phyloP scores from a whole-genome alignment of 2,888 invertebrate genomes.

The Hypena proboscidalis region DNA sequence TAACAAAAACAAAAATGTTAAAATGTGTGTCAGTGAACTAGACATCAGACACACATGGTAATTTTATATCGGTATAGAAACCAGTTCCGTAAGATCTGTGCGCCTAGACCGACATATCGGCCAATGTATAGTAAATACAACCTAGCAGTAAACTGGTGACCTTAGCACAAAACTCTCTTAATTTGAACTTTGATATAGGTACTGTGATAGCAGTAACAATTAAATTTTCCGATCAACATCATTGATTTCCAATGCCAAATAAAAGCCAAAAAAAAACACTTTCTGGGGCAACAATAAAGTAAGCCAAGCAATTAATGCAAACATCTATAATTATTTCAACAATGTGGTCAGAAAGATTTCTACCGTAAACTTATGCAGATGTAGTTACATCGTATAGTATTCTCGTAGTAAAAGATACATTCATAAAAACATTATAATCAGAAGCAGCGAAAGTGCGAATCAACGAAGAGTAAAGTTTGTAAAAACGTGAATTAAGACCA shows the following conservation, averaged over 20 bases:
- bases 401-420: too few relatives aligned
- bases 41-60: slow-evolving; percentile 53
- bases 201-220: slow-evolving; percentile 9
- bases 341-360: slow-evolving; percentile 2
- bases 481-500: not conserved
- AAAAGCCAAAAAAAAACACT: not conserved
- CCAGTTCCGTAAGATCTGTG: slow-evolving; percentile 47
- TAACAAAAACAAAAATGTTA: slow-evolving; percentile 39
- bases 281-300: too few relatives aligned
- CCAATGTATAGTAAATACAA: slow-evolving; percentile 27
- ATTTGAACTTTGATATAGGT: slow-evolving; percentile 44
- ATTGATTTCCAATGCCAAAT: not conserved
- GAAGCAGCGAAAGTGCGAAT: too few relatives aligned
- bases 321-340: too few relatives aligned
- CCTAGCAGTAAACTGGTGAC: slow-evolving; percentile 43
- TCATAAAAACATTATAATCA: too few relatives aligned
- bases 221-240: slow-evolving; percentile 12
- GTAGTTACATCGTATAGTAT: too few relatives aligned
- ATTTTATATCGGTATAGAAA: slow-evolving; percentile 47
- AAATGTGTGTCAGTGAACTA: slow-evolving; percentile 61
- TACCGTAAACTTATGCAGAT: not conserved
- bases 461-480: too few relatives aligned
- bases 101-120: slow-evolving; percentile 29
- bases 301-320: too few relatives aligned
- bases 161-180: slow-evolving; percentile 28